Evolutionary conservation across 2,797 vertebrate species (phyloP).

Genomic region (Poliocrania exsul): DNA sequence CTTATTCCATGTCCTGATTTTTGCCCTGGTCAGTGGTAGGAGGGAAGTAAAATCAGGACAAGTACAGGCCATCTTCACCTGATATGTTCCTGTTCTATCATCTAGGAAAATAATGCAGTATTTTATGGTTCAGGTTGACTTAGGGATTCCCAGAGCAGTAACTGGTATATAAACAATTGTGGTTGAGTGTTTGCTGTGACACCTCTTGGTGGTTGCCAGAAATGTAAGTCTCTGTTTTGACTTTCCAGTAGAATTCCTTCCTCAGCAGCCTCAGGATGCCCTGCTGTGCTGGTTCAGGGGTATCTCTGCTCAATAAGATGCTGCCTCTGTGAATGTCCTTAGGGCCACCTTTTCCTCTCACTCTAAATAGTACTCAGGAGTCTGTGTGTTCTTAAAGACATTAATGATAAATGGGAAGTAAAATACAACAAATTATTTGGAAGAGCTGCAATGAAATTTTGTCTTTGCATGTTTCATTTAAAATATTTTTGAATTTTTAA

Average conservation of each 20-base stretch:
- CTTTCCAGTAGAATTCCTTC: constrained; percentile 19
- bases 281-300: not conserved
- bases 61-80: not conserved
- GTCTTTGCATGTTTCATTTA: not conserved
- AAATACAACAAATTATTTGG: not conserved
- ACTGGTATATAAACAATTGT: not conserved
- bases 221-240: constrained; percentile 42
- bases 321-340: not conserved
- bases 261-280: constrained; percentile 12
- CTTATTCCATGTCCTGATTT: not conserved
- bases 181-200: constrained; percentile 28
- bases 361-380: not conserved
- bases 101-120: not conserved
- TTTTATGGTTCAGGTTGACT: not conserved
- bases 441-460: not conserved
- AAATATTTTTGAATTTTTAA: not conserved
- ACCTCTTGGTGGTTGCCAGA: constrained; percentile 28
- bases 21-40: not conserved
- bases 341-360: not conserved
- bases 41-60: not conserved
- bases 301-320: not conserved
- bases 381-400: not conserved
- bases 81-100: not conserved
- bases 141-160: constrained; percentile 11
- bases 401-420: not conserved